Percentiles rank a stretch among this genome's conserved stretches.
phyloP scores from a whole-genome alignment of 2,888 invertebrate genomes.

The Baronia brevicornis region DNA sequence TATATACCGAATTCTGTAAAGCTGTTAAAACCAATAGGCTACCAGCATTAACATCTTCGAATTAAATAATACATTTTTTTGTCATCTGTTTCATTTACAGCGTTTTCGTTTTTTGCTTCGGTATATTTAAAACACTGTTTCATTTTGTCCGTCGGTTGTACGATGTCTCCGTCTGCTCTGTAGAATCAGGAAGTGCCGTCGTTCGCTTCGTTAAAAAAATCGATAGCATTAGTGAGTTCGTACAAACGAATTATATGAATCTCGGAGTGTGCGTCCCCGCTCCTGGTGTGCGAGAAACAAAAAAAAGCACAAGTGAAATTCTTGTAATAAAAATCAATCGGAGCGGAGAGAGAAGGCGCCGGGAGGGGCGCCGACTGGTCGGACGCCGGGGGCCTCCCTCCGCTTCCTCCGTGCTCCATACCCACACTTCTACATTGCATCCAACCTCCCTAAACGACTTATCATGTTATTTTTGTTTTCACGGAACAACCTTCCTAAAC shows the following conservation, averaged over 20 bases:
- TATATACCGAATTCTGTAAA: no score
- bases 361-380: slow-evolving; percentile 66
- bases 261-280: slow-evolving; percentile 55
- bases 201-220: slow-evolving; percentile 70
- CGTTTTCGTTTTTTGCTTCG: no score
- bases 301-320: slow-evolving; percentile 72
- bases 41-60: no score
- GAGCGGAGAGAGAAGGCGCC: slow-evolving; percentile 72
- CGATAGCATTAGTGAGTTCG: slow-evolving; percentile 73
- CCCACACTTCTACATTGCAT: slow-evolving; percentile 51
- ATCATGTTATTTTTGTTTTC: slow-evolving; percentile 1
- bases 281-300: slow-evolving; percentile 64
- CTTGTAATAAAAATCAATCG: slow-evolving; percentile 77
- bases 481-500: slow-evolving; percentile 18
- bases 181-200: slow-evolving; percentile 21
- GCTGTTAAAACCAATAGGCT: no score
- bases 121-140: no score
- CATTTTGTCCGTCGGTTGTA: no score
- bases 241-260: slow-evolving; percentile 74
- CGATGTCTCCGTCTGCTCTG: neutral
- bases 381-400: slow-evolving; percentile 41
- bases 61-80: no score
- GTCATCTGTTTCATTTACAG: no score
- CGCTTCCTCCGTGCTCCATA: slow-evolving; percentile 39
- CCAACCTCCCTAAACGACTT: slow-evolving; percentile 36